Evolutionary conservation across 2,113 vertebrate species (phyloP), one percentile per base, ranked within the genome.

Genomic region (Rallus limicola): DNA sequence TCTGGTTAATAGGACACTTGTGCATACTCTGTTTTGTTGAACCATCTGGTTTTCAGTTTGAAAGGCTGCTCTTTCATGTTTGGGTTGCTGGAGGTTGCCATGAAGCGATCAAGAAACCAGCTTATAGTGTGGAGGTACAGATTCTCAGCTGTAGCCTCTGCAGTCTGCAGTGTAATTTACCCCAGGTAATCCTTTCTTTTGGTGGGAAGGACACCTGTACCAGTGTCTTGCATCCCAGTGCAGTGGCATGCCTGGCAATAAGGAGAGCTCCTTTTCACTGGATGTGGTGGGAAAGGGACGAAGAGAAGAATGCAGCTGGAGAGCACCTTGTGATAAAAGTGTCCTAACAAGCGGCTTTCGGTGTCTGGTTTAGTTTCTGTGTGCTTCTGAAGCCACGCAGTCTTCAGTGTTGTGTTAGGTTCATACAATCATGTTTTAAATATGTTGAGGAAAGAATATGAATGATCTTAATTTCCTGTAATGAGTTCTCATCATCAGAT

Each of bases 11-110:
- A 34, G 17, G 16, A 31, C 4, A 3, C 16, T 9, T 46, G 40
- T 15, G 10, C 12, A 1, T 42, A 12, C 4, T 36, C 0, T 1
- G 0, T 55, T 69, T 53, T 1, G 1, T 34, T 63, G 36, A 68
- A 28, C 33, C 31, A 10, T 19, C 46, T 62, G 31, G 29, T 84
- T 84, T 74, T 81, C 44, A 81, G 20, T 75, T 59, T 31, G 34
- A 42, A 65, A 72, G 15, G 44, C 38, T 68, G 29, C 29, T 36
- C 46, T 64, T 53, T 38, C 4, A 16, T 42, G 83, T 80, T 64
- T 65, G 25, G 21, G 20, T 55, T 85, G 24, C 74, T 75, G 56
- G 67, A 75, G 25, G 26, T 59, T 78, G 36, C 80, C 16, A 13
- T 16, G 58, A 50, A 13, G 19, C 36, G 36, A 28, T 85, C 15